Evolutionary conservation across 2,888 invertebrate genomes (phyloP), one percentile per base, ranked within the genome.

Genomic region (Tenthredo mesomela): DNA sequence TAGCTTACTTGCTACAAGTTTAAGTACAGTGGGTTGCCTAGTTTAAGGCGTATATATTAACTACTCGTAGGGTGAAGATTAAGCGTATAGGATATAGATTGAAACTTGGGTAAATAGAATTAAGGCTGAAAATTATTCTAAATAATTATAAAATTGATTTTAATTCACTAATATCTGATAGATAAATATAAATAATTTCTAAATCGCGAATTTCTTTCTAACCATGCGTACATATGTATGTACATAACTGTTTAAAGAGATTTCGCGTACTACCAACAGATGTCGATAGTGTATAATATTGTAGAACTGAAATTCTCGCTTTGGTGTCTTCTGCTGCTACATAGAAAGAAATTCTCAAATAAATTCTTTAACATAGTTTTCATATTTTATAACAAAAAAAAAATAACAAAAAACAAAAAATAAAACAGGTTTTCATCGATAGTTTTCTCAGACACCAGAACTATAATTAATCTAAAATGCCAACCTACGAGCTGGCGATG

Each of bases 401-500:
- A 37, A 7, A n/a, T n/a, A n/a, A n/a, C n/a, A n/a, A n/a, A n/a
- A n/a, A n/a, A n/a, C n/a, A n/a, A n/a, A n/a, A n/a, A n/a, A n/a
- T n/a, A n/a, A n/a, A n/a, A n/a, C n/a, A n/a, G n/a, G n/a, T 37
- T 18, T n/a, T n/a, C 33, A 7, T n/a, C 7, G 54, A 54, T 1
- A 54, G n/a, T 54, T n/a, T 54, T 54, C 7, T 54, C n/a, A 1
- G 2, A n/a, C 18, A n/a, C 18, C 5, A 29, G 29, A 6, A 15
- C 21, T 10, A 21, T 12, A 29, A 77, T 29, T 5, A 25, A 21
- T 77, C 54, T 1, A 93, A 91, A 90, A 96, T 96, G 96, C 96
- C 96, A 83, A 94, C 95, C 0, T 96, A 97, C 91, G 96, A 97
- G 92, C 93, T 96, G 93, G 95, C 96, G 73, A 77, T 96, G 86